Base-by-base conservation (phyloP, 2,797 vertebrate genomes). In the Oreochromis grahami region DNA sequence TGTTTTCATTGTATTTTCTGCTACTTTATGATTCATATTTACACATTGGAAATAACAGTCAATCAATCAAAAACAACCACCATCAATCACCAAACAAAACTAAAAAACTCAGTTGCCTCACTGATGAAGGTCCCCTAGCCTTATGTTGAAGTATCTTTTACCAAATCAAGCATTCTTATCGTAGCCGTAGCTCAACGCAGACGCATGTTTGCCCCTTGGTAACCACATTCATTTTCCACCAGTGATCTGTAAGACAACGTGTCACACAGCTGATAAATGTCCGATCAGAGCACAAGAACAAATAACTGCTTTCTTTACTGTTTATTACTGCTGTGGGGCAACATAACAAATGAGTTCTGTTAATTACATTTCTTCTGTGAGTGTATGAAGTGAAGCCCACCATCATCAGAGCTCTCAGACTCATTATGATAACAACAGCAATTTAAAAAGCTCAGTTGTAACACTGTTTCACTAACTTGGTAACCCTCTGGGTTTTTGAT, bases 291-390 rank as follows among this genome's bases (percentile, higher is more conserved):
- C 24, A 24, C 24, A 24, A 24, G 24, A 24, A 24, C 24, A 24
- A 48, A 48, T 14, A 48, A 3, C 45, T 15, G 15, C 45, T 48
- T 41, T 11, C 6, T 6, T 48, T 15, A 11, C 38, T 41, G 38
- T 11, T 41, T 41, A 41, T 41, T 41, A 3, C 36, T 1, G 9
- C 9, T 38, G 36, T 38, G 9, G 36, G 36, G 8, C 13, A 7
- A 6, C 36, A 15, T 6, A 45, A 2, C 43, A 15, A 5, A 45
- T 45, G 5, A 45, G 43, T 45, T 45, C 0, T 56, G 0, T 15
- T 56, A 0, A 29, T 29, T 0, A 17, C 55, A 32, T 56, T 32
- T 32, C 26, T 14, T 56, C 8, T 0, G 4, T 60, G 56, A 0
- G 6, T 0, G 4, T 51, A 2, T 56, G 13, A 56, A 9, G 7